Conservation (phyloP, 2,888 invertebrate species). For the Hemithea aestivaria region DNA sequence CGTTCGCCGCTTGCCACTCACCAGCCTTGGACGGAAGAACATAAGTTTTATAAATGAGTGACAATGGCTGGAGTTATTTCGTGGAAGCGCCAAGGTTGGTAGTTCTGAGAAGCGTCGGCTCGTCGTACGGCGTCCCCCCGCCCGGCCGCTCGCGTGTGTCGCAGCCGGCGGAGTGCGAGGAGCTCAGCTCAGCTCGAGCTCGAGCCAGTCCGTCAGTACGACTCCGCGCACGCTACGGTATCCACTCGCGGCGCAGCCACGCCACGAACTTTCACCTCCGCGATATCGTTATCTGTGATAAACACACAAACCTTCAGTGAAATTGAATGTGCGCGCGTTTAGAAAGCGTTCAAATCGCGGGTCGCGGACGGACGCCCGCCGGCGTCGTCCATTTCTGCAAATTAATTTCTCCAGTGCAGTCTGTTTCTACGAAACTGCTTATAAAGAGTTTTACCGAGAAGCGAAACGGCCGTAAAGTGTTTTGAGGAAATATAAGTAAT, state of each 20-base stretch:
- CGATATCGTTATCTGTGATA: slow-evolving; percentile 72
- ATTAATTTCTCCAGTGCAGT: slow-evolving; percentile 73
- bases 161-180: slow-evolving; percentile 16
- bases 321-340: slow-evolving; percentile 72
- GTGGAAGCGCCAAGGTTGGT: slow-evolving; percentile 71
- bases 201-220: slow-evolving; percentile 58
- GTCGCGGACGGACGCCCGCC: slow-evolving; percentile 55
- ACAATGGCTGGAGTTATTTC: slow-evolving; percentile 74
- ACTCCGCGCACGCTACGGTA: slow-evolving; percentile 52
- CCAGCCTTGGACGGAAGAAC: slow-evolving; percentile 61
- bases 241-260: slow-evolving; percentile 45
- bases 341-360: slow-evolving; percentile 63
- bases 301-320: slow-evolving; percentile 62
- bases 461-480: slow-evolving; percentile 72
- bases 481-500: slow-evolving; percentile 74
- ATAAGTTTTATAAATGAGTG: slow-evolving; percentile 74
- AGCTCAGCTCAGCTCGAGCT: slow-evolving; percentile 41
- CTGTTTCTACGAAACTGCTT: slow-evolving; percentile 73
- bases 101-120: slow-evolving; percentile 66
- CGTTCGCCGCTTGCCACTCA: slow-evolving; percentile 26
- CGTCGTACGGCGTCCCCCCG: slow-evolving; percentile 40
- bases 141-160: slow-evolving; percentile 29
- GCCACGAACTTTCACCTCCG: slow-evolving; percentile 74
- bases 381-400: slow-evolving; percentile 66
- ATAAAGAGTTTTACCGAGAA: slow-evolving; percentile 75